Percentiles rank a stretch among this genome's conserved stretches.
phyloP scores from a whole-genome alignment of 2,113 vertebrate species.

The Petaurus breviceps region DNA sequence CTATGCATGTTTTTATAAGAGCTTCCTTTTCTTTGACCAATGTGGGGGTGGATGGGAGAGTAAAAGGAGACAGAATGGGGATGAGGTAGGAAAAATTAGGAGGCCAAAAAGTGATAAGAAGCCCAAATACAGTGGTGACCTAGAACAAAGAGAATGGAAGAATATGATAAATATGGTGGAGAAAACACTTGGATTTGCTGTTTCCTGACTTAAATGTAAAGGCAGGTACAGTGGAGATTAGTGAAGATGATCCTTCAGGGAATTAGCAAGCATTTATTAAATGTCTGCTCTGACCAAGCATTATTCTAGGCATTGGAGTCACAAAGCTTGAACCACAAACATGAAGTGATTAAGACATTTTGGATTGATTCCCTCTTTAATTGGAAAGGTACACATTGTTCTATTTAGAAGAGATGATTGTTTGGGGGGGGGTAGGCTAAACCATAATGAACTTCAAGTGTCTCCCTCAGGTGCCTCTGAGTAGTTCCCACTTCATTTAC shows the following conservation, averaged over 20 bases:
- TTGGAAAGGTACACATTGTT: neutral
- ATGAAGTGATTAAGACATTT: neutral
- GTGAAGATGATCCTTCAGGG: neutral
- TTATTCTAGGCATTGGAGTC: neutral
- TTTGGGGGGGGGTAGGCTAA: neutral
- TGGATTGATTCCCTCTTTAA: neutral
- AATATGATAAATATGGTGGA: neutral
- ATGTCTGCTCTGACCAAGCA: neutral
- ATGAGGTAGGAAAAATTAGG: neutral
- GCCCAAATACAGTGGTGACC: neutral
- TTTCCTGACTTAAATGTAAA: neutral
- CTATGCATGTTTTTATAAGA: neutral
- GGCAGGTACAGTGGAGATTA: neutral
- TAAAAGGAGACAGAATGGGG: rapidly evolving
- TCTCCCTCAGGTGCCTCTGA: constrained; percentile 80
- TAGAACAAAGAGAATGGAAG: neutral
- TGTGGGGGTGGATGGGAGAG: no score
- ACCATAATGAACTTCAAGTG: neutral
- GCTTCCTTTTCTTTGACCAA: neutral
- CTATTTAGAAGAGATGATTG: neutral
- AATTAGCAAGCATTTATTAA: neutral
- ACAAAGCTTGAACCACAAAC: neutral
- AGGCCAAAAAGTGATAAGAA: neutral
- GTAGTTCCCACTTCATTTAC: constrained; percentile 82
- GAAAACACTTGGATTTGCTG: neutral